Evolutionary conservation across 2,113 vertebrate species (phyloP).

Genomic region (Egretta garzetta): DNA sequence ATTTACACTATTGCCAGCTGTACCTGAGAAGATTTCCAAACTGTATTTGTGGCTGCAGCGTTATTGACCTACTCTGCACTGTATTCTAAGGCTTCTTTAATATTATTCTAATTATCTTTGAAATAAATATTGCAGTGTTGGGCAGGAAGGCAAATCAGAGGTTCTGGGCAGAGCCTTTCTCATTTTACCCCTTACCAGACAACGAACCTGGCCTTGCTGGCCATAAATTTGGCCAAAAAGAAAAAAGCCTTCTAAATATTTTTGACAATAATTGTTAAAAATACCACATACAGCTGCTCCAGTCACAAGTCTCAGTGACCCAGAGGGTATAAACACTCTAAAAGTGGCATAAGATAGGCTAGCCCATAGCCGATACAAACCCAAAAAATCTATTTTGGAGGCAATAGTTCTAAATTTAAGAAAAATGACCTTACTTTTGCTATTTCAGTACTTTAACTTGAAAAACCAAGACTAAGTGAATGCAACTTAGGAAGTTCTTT

Average conservation of each 20-base stretch:
- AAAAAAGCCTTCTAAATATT: not conserved
- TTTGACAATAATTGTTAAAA: not conserved
- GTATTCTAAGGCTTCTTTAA: not conserved
- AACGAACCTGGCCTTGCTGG: not conserved
- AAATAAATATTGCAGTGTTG: not conserved
- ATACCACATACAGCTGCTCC: not conserved
- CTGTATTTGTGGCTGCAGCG: not conserved
- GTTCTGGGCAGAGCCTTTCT: not conserved
- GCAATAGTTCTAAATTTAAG: not conserved
- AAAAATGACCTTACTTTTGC: not conserved
- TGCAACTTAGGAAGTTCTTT: not conserved
- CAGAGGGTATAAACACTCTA: not conserved
- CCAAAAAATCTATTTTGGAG: not conserved
- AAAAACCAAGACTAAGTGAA: not conserved
- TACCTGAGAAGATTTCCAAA: not conserved
- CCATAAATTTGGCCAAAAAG: not conserved
- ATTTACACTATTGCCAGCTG: not conserved
- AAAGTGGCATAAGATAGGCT: not conserved
- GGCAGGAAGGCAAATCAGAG: constrained; percentile 25
- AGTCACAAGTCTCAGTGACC: not conserved
- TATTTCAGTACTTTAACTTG: not conserved
- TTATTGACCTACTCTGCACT: not conserved
- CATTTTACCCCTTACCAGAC: not conserved
- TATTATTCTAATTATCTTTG: not conserved
- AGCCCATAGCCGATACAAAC: not conserved